Evolutionary conservation across 2,113 vertebrate genomes (phyloP), one percentile per base, ranked within the genome.

Genomic region (Cyprinodon brontotheroides): DNA sequence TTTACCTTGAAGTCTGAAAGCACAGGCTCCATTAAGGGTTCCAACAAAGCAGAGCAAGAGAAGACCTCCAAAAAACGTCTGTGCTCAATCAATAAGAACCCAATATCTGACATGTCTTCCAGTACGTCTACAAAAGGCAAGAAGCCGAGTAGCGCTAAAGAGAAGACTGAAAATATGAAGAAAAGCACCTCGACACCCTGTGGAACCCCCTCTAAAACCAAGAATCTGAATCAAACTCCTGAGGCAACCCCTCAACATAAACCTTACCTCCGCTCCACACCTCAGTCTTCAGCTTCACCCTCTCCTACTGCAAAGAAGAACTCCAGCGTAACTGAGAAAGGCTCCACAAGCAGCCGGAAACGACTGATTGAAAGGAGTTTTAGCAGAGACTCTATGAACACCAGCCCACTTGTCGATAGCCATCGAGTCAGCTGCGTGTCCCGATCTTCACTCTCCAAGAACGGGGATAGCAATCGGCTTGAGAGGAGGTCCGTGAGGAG

Each of bases 381-480:
- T 77, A 96, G 96, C 88, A 90, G 95, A 80, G 97, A 99, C 81
- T 96, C 94, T 38, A 94, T 95, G 68, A 95, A 96, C 86, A 75
- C 94, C 10, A 97, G 96, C 72, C 93, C 96, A 65, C 92, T 92
- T 6, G 94, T 93, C 0, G 96, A 97, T 57, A 95, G 89, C 80
- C 83, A 93, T 0, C 89, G 96, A 29, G 92, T 93, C 41, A 83
- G 80, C 17, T 90, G 70, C 47, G 83, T 89, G 0, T 87, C 93
- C 0, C 93, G 96, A 29, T 78, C 92, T n/a, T 91, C 94, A 38
- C 94, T 93, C 76, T 84, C 94, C 0, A 93, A 84, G 92, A 65
- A 89, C 13, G 0, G 93, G 37, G 92, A 96, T 0, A 77, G 87
- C 78, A 79, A 68, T 82, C 80, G 93, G 0, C 69, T 50, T 0